Base-by-base conservation (phyloP, 2,113 vertebrate genomes). In the Manacus vitellinus region DNA sequence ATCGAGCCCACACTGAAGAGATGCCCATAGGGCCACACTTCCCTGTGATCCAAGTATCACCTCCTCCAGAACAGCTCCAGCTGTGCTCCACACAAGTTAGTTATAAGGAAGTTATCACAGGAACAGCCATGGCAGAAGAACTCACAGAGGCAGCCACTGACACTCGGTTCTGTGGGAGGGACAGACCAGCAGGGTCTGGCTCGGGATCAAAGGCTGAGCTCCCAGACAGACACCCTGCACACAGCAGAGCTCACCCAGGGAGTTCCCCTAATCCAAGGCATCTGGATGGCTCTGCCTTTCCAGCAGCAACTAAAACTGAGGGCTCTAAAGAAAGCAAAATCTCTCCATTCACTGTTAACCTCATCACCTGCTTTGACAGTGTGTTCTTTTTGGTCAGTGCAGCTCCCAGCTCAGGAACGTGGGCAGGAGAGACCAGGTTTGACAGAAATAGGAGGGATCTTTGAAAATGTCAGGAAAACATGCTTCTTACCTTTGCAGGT, bases 1-100 rank as follows among this genome's bases (percentile, higher is more conserved):
- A 22, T 0, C 5, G 33, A 71, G 28, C 20, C 43, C 49, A 13
- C 31, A 16, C 1, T 8, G 24, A 35, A 46, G 72, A 1, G 0
- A 24, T 14, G 33, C 18, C 21, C 6, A 37, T 2, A 7, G n/a
- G 55, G 23, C 43, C 43, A 39, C 43, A 2, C 4, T 52, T 65
- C 44, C 39, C 52, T 41, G 10, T 0, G 37, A 52, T 4, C 5
- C 16, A 33, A 33, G 14, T 0, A 19, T 2, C 54, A 55, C 1
- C 33, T 55, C 5, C 61, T 75, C 8, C 58, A 63, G 31, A 3
- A 22, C 7, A 71, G 65, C 5, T 25, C 65, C 74, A 52, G 0
- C 74, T 27, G 82, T 72, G 82, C 62, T 46, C 25, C 19, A 24
- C 4, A 28, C 16, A 9, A 28, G 22, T 1, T 28, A 16, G 2